Conservation (phyloP, 2,888 invertebrate genomes). For the Drosophila antonietae region DNA sequence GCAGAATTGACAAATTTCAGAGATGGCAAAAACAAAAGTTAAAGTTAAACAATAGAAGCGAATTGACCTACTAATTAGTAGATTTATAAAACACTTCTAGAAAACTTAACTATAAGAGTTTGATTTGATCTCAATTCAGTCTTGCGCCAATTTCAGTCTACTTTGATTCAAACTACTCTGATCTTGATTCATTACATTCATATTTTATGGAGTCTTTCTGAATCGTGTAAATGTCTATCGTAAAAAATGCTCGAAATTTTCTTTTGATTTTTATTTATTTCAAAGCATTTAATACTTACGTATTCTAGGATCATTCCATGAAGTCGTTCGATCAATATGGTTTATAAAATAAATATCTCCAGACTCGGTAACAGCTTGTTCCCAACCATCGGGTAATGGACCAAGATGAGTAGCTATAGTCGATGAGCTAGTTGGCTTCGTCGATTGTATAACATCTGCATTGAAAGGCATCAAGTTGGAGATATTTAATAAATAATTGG, state of each 20-base stretch:
- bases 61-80: too few relatives aligned
- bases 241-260: constrained; percentile 7
- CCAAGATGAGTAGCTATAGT: constrained; percentile 86
- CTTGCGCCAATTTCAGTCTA: too few relatives aligned
- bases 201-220: too few relatives aligned
- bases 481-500: neutral
- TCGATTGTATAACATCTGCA: constrained; percentile 76
- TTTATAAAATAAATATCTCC: constrained; percentile 93
- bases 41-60: too few relatives aligned
- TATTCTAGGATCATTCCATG: constrained; percentile 99
- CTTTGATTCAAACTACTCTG: neutral
- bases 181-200: neutral
- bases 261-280: neutral
- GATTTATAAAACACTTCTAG: too few relatives aligned
- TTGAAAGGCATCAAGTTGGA: constrained; percentile 33
- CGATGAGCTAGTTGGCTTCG: constrained; percentile 76
- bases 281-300: constrained; percentile 88
- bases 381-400: constrained; percentile 96
- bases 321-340: constrained; percentile 96
- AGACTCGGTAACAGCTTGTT: constrained; percentile 95
- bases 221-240: neutral
- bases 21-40: too few relatives aligned
- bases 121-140: too few relatives aligned
- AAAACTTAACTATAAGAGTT: too few relatives aligned
- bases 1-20: too few relatives aligned